Percentiles rank a stretch among this genome's conserved stretches.
Evolutionary conservation across 2,113 vertebrate species (phyloP).

Genomic region (Leptodactylus fuscus): DNA sequence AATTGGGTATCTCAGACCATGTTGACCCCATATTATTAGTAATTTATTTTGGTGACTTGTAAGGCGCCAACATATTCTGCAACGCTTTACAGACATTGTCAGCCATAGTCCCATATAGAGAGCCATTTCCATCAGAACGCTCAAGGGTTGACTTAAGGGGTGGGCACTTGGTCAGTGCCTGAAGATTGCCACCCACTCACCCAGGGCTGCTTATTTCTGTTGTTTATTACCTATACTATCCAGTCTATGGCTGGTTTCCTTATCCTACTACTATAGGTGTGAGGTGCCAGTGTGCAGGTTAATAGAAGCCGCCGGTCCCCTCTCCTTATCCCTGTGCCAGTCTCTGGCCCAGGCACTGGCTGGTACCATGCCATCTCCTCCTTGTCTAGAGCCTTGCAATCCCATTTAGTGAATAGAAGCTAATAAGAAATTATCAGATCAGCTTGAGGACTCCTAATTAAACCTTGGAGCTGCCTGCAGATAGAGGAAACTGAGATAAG

Average conservation of each 20-base stretch:
- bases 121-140: no score
- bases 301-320: not conserved
- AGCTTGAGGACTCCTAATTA: constrained; percentile 91
- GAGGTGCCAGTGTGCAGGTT: not conserved
- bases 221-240: not conserved
- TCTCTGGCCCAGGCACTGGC: constrained; percentile 74
- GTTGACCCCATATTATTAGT: no score
- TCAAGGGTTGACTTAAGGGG: no score
- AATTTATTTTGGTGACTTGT: no score
- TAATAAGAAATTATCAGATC: constrained; percentile 91
- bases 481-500: constrained; percentile 75
- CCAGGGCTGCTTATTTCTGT: no score
- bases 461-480: constrained; percentile 92
- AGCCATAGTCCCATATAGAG: no score
- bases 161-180: no score
- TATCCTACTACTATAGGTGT: not conserved
- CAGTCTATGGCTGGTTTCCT: not conserved
- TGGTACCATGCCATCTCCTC: constrained; percentile 83
- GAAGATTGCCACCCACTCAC: no score
- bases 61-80: no score
- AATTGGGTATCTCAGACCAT: no score
- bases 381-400: constrained; percentile 85
- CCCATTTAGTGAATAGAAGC: constrained; percentile 83
- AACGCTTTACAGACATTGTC: no score
- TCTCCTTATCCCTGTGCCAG: not conserved